A percentile compares a stretch with the other conserved stretches of the same genome.
These are phyloP conservation scores for Steatornis caripensis DNA, from an alignment of 2,113 vertebrate species.

Conservation along the genomic window DNA sequence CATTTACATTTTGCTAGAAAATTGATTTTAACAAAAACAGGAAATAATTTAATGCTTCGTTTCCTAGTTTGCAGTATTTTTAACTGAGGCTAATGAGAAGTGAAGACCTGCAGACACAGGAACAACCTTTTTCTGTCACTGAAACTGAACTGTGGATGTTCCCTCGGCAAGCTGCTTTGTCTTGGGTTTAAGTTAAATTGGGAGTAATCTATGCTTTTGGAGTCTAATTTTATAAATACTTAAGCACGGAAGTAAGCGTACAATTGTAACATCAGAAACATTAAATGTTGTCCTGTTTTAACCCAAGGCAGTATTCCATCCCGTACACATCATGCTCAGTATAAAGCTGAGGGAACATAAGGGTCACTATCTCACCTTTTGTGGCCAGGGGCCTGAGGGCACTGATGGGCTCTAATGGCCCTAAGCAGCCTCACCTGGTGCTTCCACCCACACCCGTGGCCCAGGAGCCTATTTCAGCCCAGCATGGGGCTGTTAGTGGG, in stretches of 20 bases:
- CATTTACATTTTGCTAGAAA: background rate
- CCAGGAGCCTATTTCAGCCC: no score
- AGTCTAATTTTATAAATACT: background rate
- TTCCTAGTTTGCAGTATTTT: background rate
- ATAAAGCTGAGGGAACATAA: no score
- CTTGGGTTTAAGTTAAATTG: background rate
- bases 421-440: no score
- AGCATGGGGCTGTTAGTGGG: no score
- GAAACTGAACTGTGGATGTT: background rate
- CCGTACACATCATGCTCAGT: no score
- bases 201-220: background rate
- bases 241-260: background rate
- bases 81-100: background rate
- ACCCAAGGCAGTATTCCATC: no score
- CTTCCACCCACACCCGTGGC: no score
- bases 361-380: no score
- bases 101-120: background rate
- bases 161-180: background rate
- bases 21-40: fast-evolving
- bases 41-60: background rate
- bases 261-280: background rate
- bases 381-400: no score
- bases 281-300: no score
- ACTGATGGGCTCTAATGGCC: no score
- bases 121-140: background rate